Evolutionary conservation across 2,113 vertebrate species (phyloP).

Genomic region (pig (Sus scrofa)): T2T-Sscrofa CM000827.6:105344001-105344500

Average conservation of each 20-base stretch:
- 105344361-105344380: no score
- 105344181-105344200: no score
- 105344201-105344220: no score
- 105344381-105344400: background rate
- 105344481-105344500: background rate
- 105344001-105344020: no score
- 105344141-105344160: no score
- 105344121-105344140: no score
- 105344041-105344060: background rate
- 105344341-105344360: background rate
- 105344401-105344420: background rate
- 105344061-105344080: background rate
- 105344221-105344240: no score
- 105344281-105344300: background rate
- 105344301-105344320: background rate
- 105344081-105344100: background rate
- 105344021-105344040: background rate
- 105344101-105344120: no score
- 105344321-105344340: background rate
- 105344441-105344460: no score
- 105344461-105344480: background rate
- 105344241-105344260: no score
- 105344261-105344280: background rate
- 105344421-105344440: background rate
- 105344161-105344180: no score